These are phyloP conservation scores for Oreonectes daqikongensis DNA, from an alignment of 2,797 vertebrate species.

Conservation along the genomic window DNA sequence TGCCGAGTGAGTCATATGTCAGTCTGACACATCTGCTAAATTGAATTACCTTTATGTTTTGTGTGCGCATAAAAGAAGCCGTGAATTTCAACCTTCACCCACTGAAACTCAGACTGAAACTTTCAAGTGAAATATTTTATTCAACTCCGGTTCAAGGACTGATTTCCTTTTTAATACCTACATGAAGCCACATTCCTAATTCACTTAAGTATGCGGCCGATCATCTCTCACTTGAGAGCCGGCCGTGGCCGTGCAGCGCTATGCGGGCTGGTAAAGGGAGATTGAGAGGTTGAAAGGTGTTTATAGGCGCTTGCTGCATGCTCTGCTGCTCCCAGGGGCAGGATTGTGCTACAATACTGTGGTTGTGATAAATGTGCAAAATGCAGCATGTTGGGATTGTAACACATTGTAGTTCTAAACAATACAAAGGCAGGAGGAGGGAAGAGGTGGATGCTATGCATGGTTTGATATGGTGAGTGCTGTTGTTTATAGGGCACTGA, in stretches of 20 bases:
- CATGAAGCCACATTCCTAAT: neutral
- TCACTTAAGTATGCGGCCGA: neutral
- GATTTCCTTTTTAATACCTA: constrained; percentile 18
- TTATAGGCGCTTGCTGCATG: constrained; percentile 10
- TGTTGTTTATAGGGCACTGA: neutral
- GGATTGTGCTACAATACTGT: neutral
- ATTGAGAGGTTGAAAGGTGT: constrained; percentile 31
- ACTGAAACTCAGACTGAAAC: neutral
- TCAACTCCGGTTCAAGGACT: neutral
- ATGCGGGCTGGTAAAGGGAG: constrained; percentile 7
- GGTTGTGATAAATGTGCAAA: constrained; percentile 32
- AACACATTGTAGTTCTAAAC: constrained; percentile 24
- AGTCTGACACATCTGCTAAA: constrained; percentile 23
- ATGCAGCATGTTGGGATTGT: constrained; percentile 20
- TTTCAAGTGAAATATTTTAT: neutral
- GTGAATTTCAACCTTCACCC: constrained; percentile 2
- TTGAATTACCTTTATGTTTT: constrained; percentile 8
- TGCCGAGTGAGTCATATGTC: constrained; percentile 42
- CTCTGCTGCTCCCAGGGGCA: constrained; percentile 28
- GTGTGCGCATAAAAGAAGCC: neutral
- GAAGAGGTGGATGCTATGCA: constrained; percentile 8
- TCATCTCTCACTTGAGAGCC: constrained; percentile 10
- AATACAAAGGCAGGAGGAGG: constrained; percentile 16
- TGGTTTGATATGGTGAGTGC: neutral
- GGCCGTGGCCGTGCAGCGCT: neutral